A percentile compares a stretch with the other conserved stretches of the same genome.
These are phyloP conservation scores for Orestias chungarensis DNA, from an alignment of 2,797 vertebrate species.

Conservation along the genomic window DNA sequence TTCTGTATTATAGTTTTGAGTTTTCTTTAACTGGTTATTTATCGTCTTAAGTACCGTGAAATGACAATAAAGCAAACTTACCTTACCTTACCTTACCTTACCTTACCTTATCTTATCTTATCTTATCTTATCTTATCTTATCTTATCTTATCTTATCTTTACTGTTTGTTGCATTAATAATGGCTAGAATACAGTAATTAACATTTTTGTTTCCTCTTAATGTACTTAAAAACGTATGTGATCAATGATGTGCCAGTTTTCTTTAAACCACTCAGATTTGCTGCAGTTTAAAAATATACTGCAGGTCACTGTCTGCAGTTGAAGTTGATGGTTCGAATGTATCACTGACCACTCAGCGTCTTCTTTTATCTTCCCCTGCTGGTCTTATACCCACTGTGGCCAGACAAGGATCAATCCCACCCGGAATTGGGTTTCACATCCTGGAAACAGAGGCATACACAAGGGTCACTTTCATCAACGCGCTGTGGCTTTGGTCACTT, in stretches of 20 bases:
- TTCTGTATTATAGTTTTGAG: too few relatives aligned
- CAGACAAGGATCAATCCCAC: conserved; percentile 78
- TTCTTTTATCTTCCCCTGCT: conserved; percentile 72
- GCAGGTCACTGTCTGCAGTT: conserved; percentile 52
- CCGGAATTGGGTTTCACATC: conserved; percentile 76
- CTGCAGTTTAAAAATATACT: conserved; percentile 49
- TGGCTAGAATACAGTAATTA: not conserved
- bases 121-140: too few relatives aligned
- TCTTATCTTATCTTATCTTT: too few relatives aligned
- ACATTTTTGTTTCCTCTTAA: conserved; percentile 5
- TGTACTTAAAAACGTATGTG: not conserved
- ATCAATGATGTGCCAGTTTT: not conserved
- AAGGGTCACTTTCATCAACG: conserved; percentile 73
- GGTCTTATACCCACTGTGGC: conserved; percentile 62
- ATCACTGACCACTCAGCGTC: conserved; percentile 67
- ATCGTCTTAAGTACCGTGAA: too few relatives aligned
- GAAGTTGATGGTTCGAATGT: conserved; percentile 69
- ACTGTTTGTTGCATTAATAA: not conserved
- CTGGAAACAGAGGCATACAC: conserved; percentile 74
- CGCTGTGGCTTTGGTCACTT: conserved; percentile 54
- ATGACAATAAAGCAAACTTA: too few relatives aligned
- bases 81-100: too few relatives aligned
- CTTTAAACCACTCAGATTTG: not conserved
- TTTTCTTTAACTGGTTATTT: too few relatives aligned
- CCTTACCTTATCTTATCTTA: too few relatives aligned